Evolutionary conservation across 1,140 invertebrate genomes (phyloP), one percentile per base, ranked within the genome.

Genomic region (Catajapyx aquilonaris): DNA sequence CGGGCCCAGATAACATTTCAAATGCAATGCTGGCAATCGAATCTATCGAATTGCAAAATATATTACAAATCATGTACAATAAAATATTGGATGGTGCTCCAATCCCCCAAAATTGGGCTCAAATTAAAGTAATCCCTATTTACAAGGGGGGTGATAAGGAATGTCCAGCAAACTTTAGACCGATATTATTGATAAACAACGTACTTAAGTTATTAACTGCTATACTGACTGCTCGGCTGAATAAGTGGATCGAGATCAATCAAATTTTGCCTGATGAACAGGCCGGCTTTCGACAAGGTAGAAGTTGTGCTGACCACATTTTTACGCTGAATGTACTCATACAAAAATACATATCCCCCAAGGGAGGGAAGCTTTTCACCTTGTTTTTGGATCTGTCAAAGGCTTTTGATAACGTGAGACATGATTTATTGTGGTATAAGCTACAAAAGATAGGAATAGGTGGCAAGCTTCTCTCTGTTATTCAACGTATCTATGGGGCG

Each of bases 341-440:
- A 4, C 5, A 37, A 15, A 36, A 32, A 11, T 30, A 38, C 19
- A 5, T 17, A 16, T 28, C 21, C 7, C 15, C 15, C 0, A 7
- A 5, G 1, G 20, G 21, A n/a, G 33, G 20, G 37, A 39, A 42
- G 25, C 17, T 44, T 15, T 45, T 22, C 33, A 32, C 34, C 3
- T 19, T 42, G 1, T 45, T 43, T 38, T 34, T 45, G 2, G 44
- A 45, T 20, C 19, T 40, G 0, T 30, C 10, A 1, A 37, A 39
- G 15, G 37, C 38, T 4, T 45, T 43, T 20, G 44, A 45, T 19
- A 11, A 16, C 2, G 28, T 42, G 1, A 31, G 37, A 15, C 41
- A 45, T 23, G 20, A 30, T 0, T 7, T 34, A 4, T 17, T 45
- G 10, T 45, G 38, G 41, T 15, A 38, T 4, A 37, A 38, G 21